These are phyloP conservation scores for Abrostola triplasia DNA, from an alignment of 2,888 invertebrate species.

Conservation along the genomic window DNA sequence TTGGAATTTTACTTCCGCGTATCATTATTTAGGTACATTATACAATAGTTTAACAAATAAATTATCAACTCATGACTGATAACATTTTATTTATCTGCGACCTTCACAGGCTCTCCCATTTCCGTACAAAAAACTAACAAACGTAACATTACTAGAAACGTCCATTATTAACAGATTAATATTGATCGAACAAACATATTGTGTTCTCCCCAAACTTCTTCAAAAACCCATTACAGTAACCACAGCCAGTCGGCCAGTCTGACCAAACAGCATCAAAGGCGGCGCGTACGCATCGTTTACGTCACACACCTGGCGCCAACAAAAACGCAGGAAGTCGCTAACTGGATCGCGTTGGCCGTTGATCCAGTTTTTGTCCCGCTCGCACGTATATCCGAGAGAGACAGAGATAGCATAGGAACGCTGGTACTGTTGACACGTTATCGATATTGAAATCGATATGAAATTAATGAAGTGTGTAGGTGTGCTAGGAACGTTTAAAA, in stretches of 20 bases:
- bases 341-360: conserved; percentile 44
- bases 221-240: conserved; percentile 38
- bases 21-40: no score
- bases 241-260: conserved; percentile 26
- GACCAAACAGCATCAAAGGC: conserved; percentile 25
- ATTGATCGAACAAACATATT: conserved; percentile 1
- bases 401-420: conserved; percentile 15
- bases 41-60: no score
- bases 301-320: conserved; percentile 56
- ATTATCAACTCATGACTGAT: no score
- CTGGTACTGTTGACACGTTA: conserved; percentile 23
- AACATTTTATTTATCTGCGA: no score
- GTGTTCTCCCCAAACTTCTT: conserved; percentile 13
- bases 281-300: conserved; percentile 37
- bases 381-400: conserved; percentile 11
- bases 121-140: not conserved
- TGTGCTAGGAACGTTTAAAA: not conserved
- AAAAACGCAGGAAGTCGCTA: conserved; percentile 57
- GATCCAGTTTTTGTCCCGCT: conserved; percentile 53
- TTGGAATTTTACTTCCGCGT: no score
- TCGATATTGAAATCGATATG: conserved; percentile 29
- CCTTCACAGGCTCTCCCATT: not conserved
- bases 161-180: conserved; percentile 6
- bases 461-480: conserved; percentile 18
- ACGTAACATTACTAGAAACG: not conserved